phyloP scores from a whole-genome alignment of 2,888 invertebrate species.

The Leucozona laternaria region DNA sequence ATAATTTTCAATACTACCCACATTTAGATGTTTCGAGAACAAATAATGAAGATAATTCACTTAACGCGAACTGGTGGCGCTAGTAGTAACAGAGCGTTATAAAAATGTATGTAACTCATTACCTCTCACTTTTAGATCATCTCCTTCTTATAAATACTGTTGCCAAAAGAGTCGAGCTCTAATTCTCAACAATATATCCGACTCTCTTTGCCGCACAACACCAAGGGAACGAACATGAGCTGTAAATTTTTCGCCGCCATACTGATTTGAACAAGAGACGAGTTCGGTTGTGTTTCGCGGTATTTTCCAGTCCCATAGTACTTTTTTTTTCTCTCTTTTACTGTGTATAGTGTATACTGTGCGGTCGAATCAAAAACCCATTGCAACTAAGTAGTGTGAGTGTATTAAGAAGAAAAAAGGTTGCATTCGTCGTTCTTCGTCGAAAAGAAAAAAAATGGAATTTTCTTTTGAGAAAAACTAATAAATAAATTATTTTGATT shows the following conservation, averaged over 20 bases:
- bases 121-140: conserved; percentile 58
- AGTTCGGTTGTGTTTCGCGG: conserved; percentile 71
- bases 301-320: conserved; percentile 24
- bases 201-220: conserved; percentile 18
- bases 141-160: conserved; percentile 38
- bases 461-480: conserved; percentile 44
- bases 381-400: conserved; percentile 51
- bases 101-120: conserved; percentile 16
- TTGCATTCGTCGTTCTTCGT: conserved; percentile 44
- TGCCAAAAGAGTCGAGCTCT: conserved; percentile 19
- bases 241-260: conserved; percentile 69
- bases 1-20: conserved; percentile 2
- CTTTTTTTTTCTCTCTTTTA: conserved; percentile 34
- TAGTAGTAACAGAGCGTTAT: conserved; percentile 48
- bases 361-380: conserved; percentile 33
- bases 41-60: conserved; percentile 13
- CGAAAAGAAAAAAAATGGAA: conserved; percentile 41
- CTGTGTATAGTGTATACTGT: conserved; percentile 59
- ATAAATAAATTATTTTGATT: conserved; percentile 22
- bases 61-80: conserved; percentile 57
- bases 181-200: conserved; percentile 7
- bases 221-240: conserved; percentile 38
- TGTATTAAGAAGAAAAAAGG: conserved; percentile 41
- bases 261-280: conserved; percentile 76
- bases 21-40: background rate